Base-by-base conservation (phyloP, 2,797 vertebrate genomes). In the Sebastiscus albofasciatus region DNA sequence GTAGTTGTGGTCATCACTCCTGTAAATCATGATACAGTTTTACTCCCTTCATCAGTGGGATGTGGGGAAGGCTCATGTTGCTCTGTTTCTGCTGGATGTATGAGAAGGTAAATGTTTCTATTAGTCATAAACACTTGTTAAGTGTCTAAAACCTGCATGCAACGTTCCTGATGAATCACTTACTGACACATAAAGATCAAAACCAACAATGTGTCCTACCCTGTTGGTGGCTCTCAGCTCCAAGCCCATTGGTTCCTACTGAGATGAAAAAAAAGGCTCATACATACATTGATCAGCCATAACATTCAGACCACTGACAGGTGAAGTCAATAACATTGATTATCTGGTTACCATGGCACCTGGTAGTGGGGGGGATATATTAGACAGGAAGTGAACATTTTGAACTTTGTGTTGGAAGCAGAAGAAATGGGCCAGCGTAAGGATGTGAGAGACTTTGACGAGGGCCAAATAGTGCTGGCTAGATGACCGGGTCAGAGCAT, bases 401-500 rank as follows among this genome's bases (percentile, higher is more conserved):
- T 39, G 36, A 39, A 39, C 36, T 39, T 39, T 39, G 36, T 39
- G 36, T 39, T 39, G 36, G 36, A 39, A 39, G 36, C 36, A 39
- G 36, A 39, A 39, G 0, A 39, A 39, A 39, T 39, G 1, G 36
- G 36, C 36, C 36, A 39, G 36, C 5, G 36, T 39, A 39, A 39
- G 13, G 36, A 14, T 39, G 36, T 39, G 36, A 39, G 36, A 0
- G 1, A 39, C 36, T 39, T 39, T 39, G 0, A 39, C 36, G 13
- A 39, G 13, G 36, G 13, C 36, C 36, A 39, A 0, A 39, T 39
- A 39, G 36, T 39, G 36, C 36, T 1, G 36, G 0, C 36, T 39
- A 39, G 36, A 39, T 2, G 13, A 39, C 36, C 0, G 13, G 36
- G 36, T 39, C 36, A 39, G 36, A 39, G 0, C 36, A 39, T 39